Evolutionary conservation across 2,888 invertebrate species (phyloP), one percentile per base, ranked within the genome.

Genomic region (Stenchaetothrips biformis): DNA sequence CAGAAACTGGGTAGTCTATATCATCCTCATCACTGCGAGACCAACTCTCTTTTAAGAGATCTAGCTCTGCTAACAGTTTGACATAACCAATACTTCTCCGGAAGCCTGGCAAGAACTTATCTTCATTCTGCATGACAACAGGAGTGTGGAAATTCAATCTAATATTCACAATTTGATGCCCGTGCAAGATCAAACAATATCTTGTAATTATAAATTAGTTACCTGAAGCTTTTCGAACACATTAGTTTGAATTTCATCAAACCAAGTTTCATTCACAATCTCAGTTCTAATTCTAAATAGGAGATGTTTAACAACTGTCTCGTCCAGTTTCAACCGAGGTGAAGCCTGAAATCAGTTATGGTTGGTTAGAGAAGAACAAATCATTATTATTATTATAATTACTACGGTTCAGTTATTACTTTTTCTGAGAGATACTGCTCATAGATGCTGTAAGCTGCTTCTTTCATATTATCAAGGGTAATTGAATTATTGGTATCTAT

Each of bases 221-320:
- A 89, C 87, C 85, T 88, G 87, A 85, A 89, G 87, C 85, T 87
- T 92, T 84, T 92, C 92, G 82, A 92, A 91, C 48, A 94, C 90
- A 80, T 90, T 90, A 82, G 90, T 89, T 87, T 95, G 94, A 25
- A 95, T 90, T 82, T 94, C 93, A 85, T 97, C 96, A 86, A 97
- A 97, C 90, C 96, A 95, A 3, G 90, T 88, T 81, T 94, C 92
- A 48, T 89, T 89, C 7, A 92, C 90, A 48, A 86, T 84, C 85
- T 93, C 92, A 80, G 89, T 91, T 83, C 90, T 89, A 81, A 94
- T 91, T 84, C 90, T 89, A 48, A 89, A 88, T 59, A 91, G 86
- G 79, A 94, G 87, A 83, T 89, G 88, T 83, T 91, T 91, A 6
- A 92, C 88, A 8, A 92, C 85, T 11, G 86, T 85, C 80, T 92